A percentile compares a stretch with the other conserved stretches of the same genome.
phyloP scores from a whole-genome alignment of 2,888 invertebrate genomes.

The Gasteruption jaculator region DNA sequence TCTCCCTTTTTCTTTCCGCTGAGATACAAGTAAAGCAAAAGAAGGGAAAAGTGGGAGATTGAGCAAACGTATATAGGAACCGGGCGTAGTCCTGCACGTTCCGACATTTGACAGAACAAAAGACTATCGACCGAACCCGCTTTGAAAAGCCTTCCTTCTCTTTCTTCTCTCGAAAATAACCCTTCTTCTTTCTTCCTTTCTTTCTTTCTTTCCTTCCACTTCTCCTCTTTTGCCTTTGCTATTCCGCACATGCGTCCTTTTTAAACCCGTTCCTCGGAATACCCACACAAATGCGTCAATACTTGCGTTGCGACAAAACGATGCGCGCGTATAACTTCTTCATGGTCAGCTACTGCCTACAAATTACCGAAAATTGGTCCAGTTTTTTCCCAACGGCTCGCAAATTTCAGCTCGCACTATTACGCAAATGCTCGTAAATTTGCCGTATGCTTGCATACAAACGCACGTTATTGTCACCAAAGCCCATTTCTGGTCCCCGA shows the following conservation, averaged over 20 bases:
- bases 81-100: slow-evolving; percentile 44
- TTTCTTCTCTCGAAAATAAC: not conserved
- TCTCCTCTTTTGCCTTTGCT: not conserved
- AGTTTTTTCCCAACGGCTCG: no score
- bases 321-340: no score
- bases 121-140: slow-evolving; percentile 41
- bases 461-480: no score
- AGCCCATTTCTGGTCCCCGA: no score
- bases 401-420: no score
- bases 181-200: slow-evolving; percentile 18
- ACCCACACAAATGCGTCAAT: slow-evolving; percentile 8
- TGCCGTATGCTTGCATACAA: no score
- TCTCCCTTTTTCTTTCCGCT: slow-evolving; percentile 25
- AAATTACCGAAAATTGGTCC: slow-evolving; percentile 45
- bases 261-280: slow-evolving; percentile 17
- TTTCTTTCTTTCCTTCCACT: not conserved
- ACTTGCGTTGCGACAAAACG: slow-evolving; percentile 12
- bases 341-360: slow-evolving; percentile 36
- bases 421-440: no score
- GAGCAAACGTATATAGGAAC: no score
- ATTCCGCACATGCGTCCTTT: slow-evolving; percentile 9
- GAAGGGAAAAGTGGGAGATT: slow-evolving; percentile 5
- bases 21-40: not conserved
- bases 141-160: slow-evolving; percentile 9
- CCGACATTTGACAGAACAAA: slow-evolving; percentile 51